A percentile compares a stretch with the other conserved stretches of the same genome.
Evolutionary conservation across 2,113 vertebrate species (phyloP).

Genomic region (Cercocebus atys): DNA sequence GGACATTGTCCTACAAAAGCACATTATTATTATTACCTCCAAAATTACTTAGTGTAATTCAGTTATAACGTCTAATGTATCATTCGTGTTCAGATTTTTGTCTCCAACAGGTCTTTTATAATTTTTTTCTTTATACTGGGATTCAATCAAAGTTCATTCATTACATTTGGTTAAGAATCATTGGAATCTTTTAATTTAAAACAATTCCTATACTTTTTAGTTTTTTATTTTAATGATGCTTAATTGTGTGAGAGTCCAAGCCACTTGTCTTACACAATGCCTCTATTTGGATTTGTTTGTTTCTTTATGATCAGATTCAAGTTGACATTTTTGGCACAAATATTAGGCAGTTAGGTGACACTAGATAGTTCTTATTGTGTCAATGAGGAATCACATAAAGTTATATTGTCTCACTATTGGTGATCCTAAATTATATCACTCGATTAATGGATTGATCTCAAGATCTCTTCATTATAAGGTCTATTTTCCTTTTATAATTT

Average conservation of each 20-base stretch:
- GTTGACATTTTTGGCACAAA: not conserved
- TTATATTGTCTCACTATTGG: not conserved
- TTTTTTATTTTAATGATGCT: not conserved
- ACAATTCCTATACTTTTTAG: not conserved
- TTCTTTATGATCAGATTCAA: conserved; percentile 1
- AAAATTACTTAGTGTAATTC: not conserved
- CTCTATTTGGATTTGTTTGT: not conserved
- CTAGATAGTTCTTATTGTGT: not conserved
- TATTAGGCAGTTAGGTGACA: not conserved
- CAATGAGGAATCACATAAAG: not conserved
- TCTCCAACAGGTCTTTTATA: not conserved
- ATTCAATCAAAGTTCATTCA: not conserved
- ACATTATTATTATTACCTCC: not conserved
- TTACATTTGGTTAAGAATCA: not conserved
- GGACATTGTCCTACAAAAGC: not conserved
- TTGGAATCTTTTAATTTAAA: not conserved
- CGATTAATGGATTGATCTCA: not conserved
- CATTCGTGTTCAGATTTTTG: not conserved
- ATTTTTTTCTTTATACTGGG: not conserved
- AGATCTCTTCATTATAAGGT: not conserved
- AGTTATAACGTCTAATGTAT: not conserved
- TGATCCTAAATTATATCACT: not conserved
- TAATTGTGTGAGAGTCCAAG: not conserved
- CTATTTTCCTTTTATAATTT: not conserved
- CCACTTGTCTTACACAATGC: not conserved